These are phyloP conservation scores for Steromphala cineraria DNA, from an alignment of 2,888 invertebrate species.

Conservation along the genomic window DNA sequence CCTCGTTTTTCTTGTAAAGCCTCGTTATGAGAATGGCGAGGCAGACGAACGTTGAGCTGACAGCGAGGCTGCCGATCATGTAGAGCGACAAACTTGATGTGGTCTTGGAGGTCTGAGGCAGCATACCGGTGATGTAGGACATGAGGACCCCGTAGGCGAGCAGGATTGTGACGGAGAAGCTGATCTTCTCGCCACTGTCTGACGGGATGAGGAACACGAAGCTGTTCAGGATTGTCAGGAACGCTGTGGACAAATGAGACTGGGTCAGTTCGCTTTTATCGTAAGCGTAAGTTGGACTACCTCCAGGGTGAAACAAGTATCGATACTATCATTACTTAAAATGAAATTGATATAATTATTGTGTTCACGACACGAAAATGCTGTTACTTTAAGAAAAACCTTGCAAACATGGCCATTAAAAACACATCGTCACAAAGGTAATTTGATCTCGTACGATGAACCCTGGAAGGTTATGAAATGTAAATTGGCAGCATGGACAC, in stretches of 20 bases:
- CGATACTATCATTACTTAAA: too few species aligned
- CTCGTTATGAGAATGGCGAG: neutral
- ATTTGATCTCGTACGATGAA: too few species aligned
- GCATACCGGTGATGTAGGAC: slow-evolving; percentile 9
- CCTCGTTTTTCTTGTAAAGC: neutral
- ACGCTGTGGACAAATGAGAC: neutral
- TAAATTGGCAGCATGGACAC: too few species aligned
- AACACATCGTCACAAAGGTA: too few species aligned
- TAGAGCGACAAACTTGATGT: slow-evolving; percentile 1
- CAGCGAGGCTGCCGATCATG: slow-evolving; percentile 15
- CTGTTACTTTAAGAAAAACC: too few species aligned
- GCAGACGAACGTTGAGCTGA: slow-evolving; percentile 1
- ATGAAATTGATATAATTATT: too few species aligned
- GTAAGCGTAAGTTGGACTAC: too few species aligned
- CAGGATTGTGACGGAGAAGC: slow-evolving; percentile 20
- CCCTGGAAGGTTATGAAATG: too few species aligned
- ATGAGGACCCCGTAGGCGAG: slow-evolving; percentile 23
- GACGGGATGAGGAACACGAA: slow-evolving; percentile 22
- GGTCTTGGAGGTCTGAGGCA: slow-evolving; percentile 17
- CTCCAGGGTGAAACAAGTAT: too few species aligned
- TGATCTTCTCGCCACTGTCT: slow-evolving; percentile 19
- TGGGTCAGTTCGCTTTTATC: too few species aligned
- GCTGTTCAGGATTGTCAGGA: slow-evolving; percentile 14
- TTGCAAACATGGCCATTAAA: too few species aligned
- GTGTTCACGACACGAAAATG: too few species aligned